Base-by-base conservation (phyloP, 2,888 invertebrate species). In the Trachelus troglodyta region DNA sequence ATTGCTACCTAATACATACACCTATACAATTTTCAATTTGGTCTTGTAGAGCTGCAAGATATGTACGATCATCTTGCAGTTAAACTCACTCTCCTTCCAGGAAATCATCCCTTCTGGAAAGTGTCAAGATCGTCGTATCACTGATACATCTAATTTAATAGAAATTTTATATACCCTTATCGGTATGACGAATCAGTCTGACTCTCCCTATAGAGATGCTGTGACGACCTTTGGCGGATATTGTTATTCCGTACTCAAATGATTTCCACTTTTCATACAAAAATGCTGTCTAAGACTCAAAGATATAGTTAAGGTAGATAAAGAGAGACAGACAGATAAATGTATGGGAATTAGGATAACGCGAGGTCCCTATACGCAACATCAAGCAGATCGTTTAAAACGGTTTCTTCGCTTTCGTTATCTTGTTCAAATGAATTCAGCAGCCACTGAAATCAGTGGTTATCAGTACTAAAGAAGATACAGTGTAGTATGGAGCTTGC, bases 401-500 rank as follows among this genome's bases (percentile, higher is more conserved):
- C 76, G 75, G 81, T 79, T 79, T 75, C 79, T 79, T 79, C 79
- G 74, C 78, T 75, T 12, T 75, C 73, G 77, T 15, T 71, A 71
- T 31, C 71, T 12, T 71, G 31, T 71, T 31, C 33, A 77, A 77
- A 77, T 75, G 77, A 71, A 76, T 78, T 78, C 78, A 78, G 76
- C 35, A 74, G 79, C 75, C 76, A 69, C 73, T 76, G 69, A 76
- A 79, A 79, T 79, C 79, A 79, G 79, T 69, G 79, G 79, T 79
- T 79, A 79, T 79, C 79, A 76, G 76, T 73, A 69, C 68, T 69
- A 34, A 74, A 76, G 79, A 76, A 79, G 76, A 79, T 76, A 76
- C 79, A 75, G 79, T 79, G 69, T 81, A 81, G 79, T 83, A 80
- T 81, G 75, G 69, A 81, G 79, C 81, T 77, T 80, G 76, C 74